Evolutionary conservation across 2,797 vertebrate species (phyloP), one percentile per base, ranked within the genome.

Genomic region (Enteromius unitaeniatus): DNA sequence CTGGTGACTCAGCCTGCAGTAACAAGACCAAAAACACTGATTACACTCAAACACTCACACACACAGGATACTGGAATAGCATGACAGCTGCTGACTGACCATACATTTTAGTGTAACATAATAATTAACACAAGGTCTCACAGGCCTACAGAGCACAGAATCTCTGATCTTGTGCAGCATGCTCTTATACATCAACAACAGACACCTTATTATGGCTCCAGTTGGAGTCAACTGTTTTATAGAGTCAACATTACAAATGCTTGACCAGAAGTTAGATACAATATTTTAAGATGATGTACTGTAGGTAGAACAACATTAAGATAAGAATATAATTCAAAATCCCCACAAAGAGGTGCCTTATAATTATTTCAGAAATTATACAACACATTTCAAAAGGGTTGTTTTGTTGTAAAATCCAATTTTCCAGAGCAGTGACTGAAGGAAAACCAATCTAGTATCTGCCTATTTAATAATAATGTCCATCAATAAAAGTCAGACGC

Each of bases 1-100:
- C 85, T 74, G n/a, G 72, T 79, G 87, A 90, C 84, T 91, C 88
- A 86, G 86, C 73, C 67, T 40, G 68, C 84, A 69, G 72, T 91
- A 91, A 90, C 82, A 64, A 92, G 87, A 85, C 37, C 28, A 55
- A 49, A 65, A 28, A 47, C 62, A 55, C 23, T 47, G 64, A n/a
- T 84, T 83, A 72, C 78, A 65, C 37, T 13, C 7, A 81, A 68
- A 68, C 55, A 82, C 67, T 64, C 64, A 72, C 47, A 74, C 51
- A 76, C 40, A 78, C 76, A 58, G 28, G 23, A 2, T 70, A 73
- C 58, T 64, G 58, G 21, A 62, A 72, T 49, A 73, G 45, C 47
- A 45, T 47, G 49, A 70, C 68, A 72, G 23, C 10, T 28, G 67
- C 5, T 53, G 53, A 40, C 23, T 58, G 28, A 62, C 53, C 47